Percentiles rank a stretch among this genome's conserved stretches.
phyloP scores from a whole-genome alignment of 2,888 invertebrate species.

The Apeira syringaria region DNA sequence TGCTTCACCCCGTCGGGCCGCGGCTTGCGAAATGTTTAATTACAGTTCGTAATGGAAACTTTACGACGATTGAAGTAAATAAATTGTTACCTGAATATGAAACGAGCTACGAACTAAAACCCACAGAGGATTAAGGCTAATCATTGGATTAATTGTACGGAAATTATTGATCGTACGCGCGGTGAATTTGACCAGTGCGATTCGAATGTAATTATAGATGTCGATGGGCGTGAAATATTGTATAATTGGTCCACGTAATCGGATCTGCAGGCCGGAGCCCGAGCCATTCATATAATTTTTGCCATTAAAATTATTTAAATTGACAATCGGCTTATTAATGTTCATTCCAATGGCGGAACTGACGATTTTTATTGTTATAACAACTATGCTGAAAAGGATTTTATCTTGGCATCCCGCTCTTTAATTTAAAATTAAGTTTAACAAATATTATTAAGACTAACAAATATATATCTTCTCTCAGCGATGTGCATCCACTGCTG shows the following conservation, averaged over 20 bases:
- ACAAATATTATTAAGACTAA: no score
- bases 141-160: slow-evolving; percentile 76
- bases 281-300: slow-evolving; percentile 18
- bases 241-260: slow-evolving; percentile 62
- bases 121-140: slow-evolving; percentile 64
- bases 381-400: no score
- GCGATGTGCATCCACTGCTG: no score
- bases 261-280: slow-evolving; percentile 34
- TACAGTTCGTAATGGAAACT: slow-evolving; percentile 43
- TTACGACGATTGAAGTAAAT: slow-evolving; percentile 38
- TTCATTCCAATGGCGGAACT: not conserved
- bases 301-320: slow-evolving; percentile 10
- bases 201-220: slow-evolving; percentile 77
- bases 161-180: slow-evolving; percentile 67
- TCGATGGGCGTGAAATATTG: slow-evolving; percentile 75
- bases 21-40: slow-evolving; percentile 45
- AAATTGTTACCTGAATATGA: slow-evolving; percentile 39
- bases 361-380: not conserved
- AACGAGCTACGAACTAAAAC: slow-evolving; percentile 49
- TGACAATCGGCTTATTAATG: slow-evolving; percentile 8
- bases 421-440: no score
- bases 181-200: slow-evolving; percentile 73
- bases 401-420: no score
- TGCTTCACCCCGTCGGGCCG: slow-evolving; percentile 42
- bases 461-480: no score